These are phyloP conservation scores for Sweltsa coloradensis DNA, from an alignment of 1,140 invertebrate genomes.

Conservation along the genomic window DNA sequence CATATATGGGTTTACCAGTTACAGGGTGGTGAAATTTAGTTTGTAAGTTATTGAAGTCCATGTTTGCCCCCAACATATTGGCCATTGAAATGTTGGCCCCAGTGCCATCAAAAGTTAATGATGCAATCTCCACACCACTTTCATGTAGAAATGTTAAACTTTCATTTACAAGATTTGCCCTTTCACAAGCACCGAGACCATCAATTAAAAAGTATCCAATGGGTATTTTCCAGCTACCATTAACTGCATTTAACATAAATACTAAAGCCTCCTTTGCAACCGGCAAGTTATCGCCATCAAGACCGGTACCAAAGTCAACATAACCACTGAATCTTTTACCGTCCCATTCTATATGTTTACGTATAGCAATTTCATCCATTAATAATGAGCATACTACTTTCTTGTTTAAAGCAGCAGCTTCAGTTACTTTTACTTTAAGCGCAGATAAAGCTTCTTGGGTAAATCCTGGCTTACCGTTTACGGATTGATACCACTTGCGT, in stretches of 20 bases:
- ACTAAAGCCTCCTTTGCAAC: constrained; percentile 15
- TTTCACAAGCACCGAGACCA: constrained; percentile 13
- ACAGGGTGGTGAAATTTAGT: not conserved
- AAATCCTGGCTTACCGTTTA: constrained; percentile 28
- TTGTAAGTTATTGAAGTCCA: not conserved
- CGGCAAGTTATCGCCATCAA: constrained; percentile 13
- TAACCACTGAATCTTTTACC: constrained; percentile 18
- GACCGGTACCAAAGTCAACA: constrained; percentile 21
- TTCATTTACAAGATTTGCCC: constrained; percentile 18
- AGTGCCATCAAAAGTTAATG: not conserved
- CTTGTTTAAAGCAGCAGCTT: constrained; percentile 2
- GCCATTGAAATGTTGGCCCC: not conserved
- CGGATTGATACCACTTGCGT: constrained; percentile 26
- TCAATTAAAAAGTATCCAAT: constrained; percentile 15
- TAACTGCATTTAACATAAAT: constrained; percentile 13
- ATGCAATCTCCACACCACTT: not conserved
- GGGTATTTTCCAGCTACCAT: constrained; percentile 15
- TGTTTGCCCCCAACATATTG: not conserved
- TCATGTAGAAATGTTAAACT: not conserved
- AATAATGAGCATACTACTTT: constrained; percentile 17
- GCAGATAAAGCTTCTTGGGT: constrained; percentile 25
- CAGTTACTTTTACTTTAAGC: constrained; percentile 20
- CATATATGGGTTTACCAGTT: not conserved
- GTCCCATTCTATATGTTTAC: constrained; percentile 14
- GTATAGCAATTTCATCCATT: constrained; percentile 18